Conservation (phyloP, 2,113 vertebrate genomes). For the Pteruthius melanotis region DNA sequence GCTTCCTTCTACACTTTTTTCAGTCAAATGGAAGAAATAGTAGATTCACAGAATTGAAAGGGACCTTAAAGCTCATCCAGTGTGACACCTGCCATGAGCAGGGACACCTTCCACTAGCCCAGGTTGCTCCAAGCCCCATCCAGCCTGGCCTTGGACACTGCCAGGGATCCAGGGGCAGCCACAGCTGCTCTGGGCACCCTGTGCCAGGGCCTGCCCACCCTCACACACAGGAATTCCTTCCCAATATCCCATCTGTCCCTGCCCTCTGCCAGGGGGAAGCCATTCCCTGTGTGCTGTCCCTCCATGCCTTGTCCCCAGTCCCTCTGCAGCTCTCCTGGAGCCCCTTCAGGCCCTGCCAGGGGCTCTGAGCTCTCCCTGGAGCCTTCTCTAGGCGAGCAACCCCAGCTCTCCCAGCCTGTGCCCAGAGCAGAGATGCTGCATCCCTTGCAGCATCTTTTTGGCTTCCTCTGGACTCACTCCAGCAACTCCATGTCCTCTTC, state of each 20-base stretch:
- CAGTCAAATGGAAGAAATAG: background rate
- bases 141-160: accelerated
- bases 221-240: background rate
- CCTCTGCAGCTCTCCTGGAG: background rate
- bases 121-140: accelerated
- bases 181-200: background rate
- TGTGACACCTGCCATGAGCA: accelerated
- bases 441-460: accelerated
- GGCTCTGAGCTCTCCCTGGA: background rate
- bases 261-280: background rate
- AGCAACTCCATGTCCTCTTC: background rate
- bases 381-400: accelerated
- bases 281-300: background rate
- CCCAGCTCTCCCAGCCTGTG: background rate
- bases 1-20: background rate
- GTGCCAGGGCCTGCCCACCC: background rate
- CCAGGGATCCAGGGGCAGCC: background rate
- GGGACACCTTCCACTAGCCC: accelerated
- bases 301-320: background rate
- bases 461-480: accelerated
- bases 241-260: accelerated
- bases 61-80: background rate
- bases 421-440: background rate
- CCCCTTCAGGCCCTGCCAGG: background rate
- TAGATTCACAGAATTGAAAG: background rate